A percentile compares a stretch with the other conserved stretches of the same genome.
Conservation (phyloP, 2,888 invertebrate species). For the Parnassius mnemosyne region DNA sequence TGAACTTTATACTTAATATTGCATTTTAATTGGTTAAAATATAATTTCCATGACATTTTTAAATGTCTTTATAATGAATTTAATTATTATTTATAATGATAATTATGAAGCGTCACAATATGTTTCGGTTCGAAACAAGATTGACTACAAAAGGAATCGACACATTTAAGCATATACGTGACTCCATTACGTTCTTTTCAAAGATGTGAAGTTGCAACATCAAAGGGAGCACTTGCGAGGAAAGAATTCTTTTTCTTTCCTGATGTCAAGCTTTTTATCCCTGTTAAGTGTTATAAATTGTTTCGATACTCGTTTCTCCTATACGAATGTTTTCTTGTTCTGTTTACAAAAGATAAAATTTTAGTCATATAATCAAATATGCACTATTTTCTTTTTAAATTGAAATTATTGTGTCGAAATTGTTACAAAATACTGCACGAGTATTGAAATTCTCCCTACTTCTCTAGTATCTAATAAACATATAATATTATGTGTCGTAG, state of each 20-base stretch:
- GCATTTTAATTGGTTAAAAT: too few relatives aligned
- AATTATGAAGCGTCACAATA: too few relatives aligned
- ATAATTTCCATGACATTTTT: too few relatives aligned
- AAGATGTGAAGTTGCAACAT: constrained; percentile 41
- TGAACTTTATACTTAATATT: too few relatives aligned
- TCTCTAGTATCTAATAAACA: too few relatives aligned
- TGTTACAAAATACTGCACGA: too few relatives aligned
- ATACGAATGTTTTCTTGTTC: not conserved
- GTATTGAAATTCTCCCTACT: too few relatives aligned
- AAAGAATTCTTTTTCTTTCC: constrained; percentile 39
- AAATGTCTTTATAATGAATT: too few relatives aligned
- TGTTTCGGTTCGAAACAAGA: constrained; percentile 51
- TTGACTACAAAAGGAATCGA: constrained; percentile 58
- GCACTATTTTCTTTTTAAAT: too few relatives aligned
- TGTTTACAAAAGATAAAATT: not conserved
- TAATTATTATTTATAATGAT: too few relatives aligned
- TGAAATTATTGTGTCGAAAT: too few relatives aligned
- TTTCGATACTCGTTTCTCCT: constrained; percentile 3
- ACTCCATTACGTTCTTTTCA: constrained; percentile 51
- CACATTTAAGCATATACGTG: constrained; percentile 63
- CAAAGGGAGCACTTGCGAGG: constrained; percentile 44
- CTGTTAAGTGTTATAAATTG: constrained; percentile 6
- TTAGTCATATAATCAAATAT: not conserved
- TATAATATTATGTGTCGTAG: too few relatives aligned
- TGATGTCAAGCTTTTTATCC: constrained; percentile 23